Base-by-base conservation (phyloP, 2,888 invertebrate genomes). In the Parascotia fuliginaria region DNA sequence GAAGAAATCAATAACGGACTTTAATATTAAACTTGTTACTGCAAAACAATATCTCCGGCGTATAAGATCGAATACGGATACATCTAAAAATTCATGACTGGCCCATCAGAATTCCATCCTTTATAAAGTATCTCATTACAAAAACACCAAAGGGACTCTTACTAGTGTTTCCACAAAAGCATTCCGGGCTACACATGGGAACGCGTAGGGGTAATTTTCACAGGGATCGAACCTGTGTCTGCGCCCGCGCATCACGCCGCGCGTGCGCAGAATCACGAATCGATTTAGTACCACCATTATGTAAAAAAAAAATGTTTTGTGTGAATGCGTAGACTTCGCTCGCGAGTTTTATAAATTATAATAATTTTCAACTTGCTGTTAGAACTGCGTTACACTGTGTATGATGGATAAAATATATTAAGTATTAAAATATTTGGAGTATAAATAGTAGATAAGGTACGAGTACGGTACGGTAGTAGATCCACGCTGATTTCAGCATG, bases 191-290 rank as follows among this genome's bases (percentile, higher is more conserved):
- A 14, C 27, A 44, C 39, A 60, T 55, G 43, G 36, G 39, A 52
- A 45, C 49, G 19, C 7, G 31, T 27, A 53, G 34, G 56, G 54
- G 70, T 70, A 79, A 80, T 80, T 77, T 77, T 61, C 73, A 56
- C 76, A 58, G 77, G 80, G 75, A 79, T 80, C 77, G 74, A 79
- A 77, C 70, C 63, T 24, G 24, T 7, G 24, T 5, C 19, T 2
- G 19, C 19, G 19, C 19, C 66, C 69, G 72, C 62, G 55, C 70
- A 75, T 75, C 81, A 83, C 81, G 84, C 55, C 66, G 72, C 74
- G 75, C 84, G 85, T 85, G 87, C 70, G 60, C 61, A 47, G 59
- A 57, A 77, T 82, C 88, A 89, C 88, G 86, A 85, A 60, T 77
- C 77, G 77, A 83, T 84, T 80, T 77, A 55, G 63, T 66, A 61